Evolutionary conservation across 2,113 vertebrate genomes (phyloP).

Genomic region (Maccullochella peelii): DNA sequence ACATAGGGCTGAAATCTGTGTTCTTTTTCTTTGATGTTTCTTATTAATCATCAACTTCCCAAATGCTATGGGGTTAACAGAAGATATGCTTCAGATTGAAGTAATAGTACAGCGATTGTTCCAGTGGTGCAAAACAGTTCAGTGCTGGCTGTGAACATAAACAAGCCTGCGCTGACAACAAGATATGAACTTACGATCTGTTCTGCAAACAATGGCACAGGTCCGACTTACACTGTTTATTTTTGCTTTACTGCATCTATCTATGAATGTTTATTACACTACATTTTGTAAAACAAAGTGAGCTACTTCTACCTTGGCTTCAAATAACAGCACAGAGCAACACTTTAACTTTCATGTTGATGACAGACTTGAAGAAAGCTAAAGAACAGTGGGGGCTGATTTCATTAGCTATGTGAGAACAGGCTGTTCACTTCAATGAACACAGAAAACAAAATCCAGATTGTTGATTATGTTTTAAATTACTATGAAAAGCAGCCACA

Average conservation of each 20-base stretch:
- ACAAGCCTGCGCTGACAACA: constrained; percentile 28
- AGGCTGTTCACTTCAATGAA: constrained; percentile 47
- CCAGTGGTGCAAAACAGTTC: constrained; percentile 38
- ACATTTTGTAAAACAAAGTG: constrained; percentile 22
- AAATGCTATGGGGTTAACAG: background rate
- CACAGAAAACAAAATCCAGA: constrained; percentile 48
- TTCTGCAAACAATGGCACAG: constrained; percentile 36
- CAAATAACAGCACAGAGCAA: constrained; percentile 18
- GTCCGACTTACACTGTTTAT: constrained; percentile 13
- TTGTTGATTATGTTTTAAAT: constrained; percentile 66
- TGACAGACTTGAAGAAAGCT: constrained; percentile 55
- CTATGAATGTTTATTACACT: constrained; percentile 22
- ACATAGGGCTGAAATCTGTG: background rate
- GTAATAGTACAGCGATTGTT: constrained; percentile 17
- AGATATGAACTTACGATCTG: constrained; percentile 22
- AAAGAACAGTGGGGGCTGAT: constrained; percentile 28
- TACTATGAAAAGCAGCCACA: constrained; percentile 49
- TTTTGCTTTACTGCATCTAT: constrained; percentile 33
- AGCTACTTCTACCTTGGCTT: background rate
- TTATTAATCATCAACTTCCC: constrained; percentile 7
- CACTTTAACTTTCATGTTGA: constrained; percentile 15
- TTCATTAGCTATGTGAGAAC: constrained; percentile 55
- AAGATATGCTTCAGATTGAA: background rate
- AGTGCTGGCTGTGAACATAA: constrained; percentile 23
- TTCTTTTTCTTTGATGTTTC: background rate